Conservation (phyloP, 2,888 invertebrate genomes). For the Stramonita haemastoma region DNA sequence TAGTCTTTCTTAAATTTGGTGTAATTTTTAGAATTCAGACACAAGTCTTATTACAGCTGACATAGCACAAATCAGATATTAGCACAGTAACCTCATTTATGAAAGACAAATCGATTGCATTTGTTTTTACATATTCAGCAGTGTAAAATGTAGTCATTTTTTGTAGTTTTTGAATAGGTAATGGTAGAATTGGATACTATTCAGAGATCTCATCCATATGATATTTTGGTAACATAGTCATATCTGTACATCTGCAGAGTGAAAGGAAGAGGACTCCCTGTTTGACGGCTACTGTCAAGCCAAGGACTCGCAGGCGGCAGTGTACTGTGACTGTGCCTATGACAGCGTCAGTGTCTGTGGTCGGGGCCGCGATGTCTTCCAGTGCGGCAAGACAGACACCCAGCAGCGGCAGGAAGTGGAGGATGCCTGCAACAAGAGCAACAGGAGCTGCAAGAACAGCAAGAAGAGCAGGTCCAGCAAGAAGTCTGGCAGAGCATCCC, state of each 20-base stretch:
- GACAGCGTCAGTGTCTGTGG: conserved; percentile 43
- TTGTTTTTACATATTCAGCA: no score
- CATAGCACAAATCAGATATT: no score
- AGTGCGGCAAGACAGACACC: conserved; percentile 46
- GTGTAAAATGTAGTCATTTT: no score
- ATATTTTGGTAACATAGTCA: no score
- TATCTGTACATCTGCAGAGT: conserved; percentile 49
- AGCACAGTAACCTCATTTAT: no score
- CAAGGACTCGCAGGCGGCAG: neutral
- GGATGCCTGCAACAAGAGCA: conserved; percentile 27
- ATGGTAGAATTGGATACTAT: neutral
- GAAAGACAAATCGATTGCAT: no score
- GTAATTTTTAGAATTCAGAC: no score
- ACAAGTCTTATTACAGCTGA: no score
- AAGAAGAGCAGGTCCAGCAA: conserved; percentile 24
- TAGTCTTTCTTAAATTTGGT: no score
- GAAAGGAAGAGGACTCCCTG: conserved; percentile 47
- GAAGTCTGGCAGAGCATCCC: neutral
- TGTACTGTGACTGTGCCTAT: conserved; percentile 54
- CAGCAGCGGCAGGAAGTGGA: conserved; percentile 29
- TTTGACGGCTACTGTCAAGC: conserved; percentile 55
- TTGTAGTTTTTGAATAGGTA: no score
- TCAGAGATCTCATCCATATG: no score
- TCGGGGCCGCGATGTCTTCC: conserved; percentile 47
- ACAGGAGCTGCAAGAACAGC: neutral